Evolutionary conservation across 37 sponge, comb jelly and placozoan species (phyloP), one percentile per base, ranked within the genome.

Genomic region (Axinella damicornis): DNA sequence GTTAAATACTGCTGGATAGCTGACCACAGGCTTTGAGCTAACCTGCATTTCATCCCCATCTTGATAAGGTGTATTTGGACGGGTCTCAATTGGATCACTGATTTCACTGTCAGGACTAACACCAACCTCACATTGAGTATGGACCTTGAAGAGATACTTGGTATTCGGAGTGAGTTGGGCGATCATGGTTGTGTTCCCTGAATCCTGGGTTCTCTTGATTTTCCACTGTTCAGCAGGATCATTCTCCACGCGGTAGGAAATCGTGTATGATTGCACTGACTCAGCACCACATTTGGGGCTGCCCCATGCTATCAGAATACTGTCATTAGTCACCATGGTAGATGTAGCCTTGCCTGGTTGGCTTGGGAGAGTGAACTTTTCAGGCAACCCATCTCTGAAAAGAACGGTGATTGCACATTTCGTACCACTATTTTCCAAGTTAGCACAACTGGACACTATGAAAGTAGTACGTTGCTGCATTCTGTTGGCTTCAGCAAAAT

Each of bases 41-140:
- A n/a, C n/a, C n/a, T n/a, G n/a, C n/a, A n/a, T n/a, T n/a, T n/a
- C n/a, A n/a, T n/a, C n/a, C n/a, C n/a, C n/a, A n/a, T n/a, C n/a
- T n/a, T n/a, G n/a, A n/a, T n/a, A n/a, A n/a, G n/a, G n/a, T n/a
- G n/a, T n/a, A n/a, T n/a, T n/a, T n/a, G n/a, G n/a, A n/a, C n/a
- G n/a, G n/a, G 74, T 73, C 5, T 34, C 6, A 4, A 73, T 39
- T 30, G 22, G 39, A 5, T 57, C 62, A 33, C 78, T 77, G 2
- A 58, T 4, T 77, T 58, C 4, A 34, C 78, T 79, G 20, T 79
- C 4, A 5, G 4, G 5, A 35, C 80, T 66, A 12, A 2, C 2
- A 79, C 80, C 80, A 63, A 25, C 24, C 6, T 30, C 39, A 41
- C 68, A 79, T 28, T 65, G 68, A 79, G 80, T 69, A 41, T 52